Base-by-base conservation (phyloP, 1,140 invertebrate genomes). In the Atta cephalotes region DNA sequence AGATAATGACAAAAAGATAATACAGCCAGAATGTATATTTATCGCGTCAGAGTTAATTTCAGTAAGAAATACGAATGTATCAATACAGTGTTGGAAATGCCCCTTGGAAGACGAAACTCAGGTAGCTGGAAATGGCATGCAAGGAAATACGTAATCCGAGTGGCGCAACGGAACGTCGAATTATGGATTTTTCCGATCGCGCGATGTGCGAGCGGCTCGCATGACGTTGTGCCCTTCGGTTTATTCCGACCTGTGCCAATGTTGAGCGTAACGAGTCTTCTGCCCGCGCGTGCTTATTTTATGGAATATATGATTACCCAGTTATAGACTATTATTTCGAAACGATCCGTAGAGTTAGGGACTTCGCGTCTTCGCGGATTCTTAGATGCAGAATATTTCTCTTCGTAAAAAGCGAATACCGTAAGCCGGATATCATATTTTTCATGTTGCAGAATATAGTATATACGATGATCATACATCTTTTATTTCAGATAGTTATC, bases 181-280 rank as follows among this genome's bases (percentile, higher is more conserved):
- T 89, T 74, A 84, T 45, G 58, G 53, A 89, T 92, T 92, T 89
- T 91, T 88, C 77, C 85, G 88, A 91, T 87, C 89, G 90, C 89
- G 80, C 86, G 87, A 90, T 87, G 53, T 58, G 76, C 89, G 66
- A 71, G 76, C 14, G 76, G 82, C 68, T 84, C 51, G 80, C 80
- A 84, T 84, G 80, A 84, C 39, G 25, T 51, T 84, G 60, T 76
- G 70, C 70, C 70, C 80, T 84, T 84, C 80, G 70, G 56, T 62
- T 84, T 74, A 84, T 49, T 74, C n/a, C 80, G 25, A 84, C 80
- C 80, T 84, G 39, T 62, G 70, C 72, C 80, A 63, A 74, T 84
- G 80, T 14, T 76, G 39, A 49, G 18, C 39, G 39, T 84, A 76
- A 62, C 39, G 70, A 62, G 28, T 63, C 39, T 56, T 18, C 56